Evolutionary conservation across 1,140 invertebrate species (phyloP).

Genomic region (Eufriesea mexicana): DNA sequence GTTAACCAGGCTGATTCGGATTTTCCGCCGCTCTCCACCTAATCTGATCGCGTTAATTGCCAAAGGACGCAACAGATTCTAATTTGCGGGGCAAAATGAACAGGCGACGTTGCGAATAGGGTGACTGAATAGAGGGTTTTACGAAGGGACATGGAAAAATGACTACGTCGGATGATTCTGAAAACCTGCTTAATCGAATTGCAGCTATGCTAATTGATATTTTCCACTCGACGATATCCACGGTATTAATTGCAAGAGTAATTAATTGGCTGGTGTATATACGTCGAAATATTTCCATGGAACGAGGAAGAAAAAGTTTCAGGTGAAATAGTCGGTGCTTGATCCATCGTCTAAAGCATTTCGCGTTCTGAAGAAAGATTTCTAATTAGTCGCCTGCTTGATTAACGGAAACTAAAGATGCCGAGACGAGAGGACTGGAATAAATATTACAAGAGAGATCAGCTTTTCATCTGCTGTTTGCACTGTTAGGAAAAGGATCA

Average conservation of each 20-base stretch:
- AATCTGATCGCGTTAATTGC: constrained; percentile 42
- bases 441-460: not conserved
- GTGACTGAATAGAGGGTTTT: not conserved
- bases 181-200: not conserved
- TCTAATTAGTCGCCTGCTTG: not conserved
- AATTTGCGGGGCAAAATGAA: constrained; percentile 34
- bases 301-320: not conserved
- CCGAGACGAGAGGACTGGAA: not conserved
- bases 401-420: not conserved
- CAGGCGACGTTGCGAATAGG: not conserved
- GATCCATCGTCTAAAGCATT: not conserved
- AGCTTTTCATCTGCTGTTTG: not conserved
- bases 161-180: not conserved
- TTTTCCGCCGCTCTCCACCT: not conserved
- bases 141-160: not conserved
- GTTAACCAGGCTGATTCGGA: not conserved
- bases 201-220: not conserved
- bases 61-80: not conserved
- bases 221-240: not conserved
- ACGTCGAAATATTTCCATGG: not conserved
- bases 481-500: too few species aligned
- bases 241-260: not conserved
- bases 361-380: not conserved
- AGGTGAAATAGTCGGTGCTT: too few species aligned
- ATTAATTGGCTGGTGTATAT: too few species aligned